A percentile compares a stretch with the other conserved stretches of the same genome.
These are phyloP conservation scores for Hystrix cristata DNA, from an alignment of 2,113 vertebrate genomes.

Conservation along the genomic window DNA sequence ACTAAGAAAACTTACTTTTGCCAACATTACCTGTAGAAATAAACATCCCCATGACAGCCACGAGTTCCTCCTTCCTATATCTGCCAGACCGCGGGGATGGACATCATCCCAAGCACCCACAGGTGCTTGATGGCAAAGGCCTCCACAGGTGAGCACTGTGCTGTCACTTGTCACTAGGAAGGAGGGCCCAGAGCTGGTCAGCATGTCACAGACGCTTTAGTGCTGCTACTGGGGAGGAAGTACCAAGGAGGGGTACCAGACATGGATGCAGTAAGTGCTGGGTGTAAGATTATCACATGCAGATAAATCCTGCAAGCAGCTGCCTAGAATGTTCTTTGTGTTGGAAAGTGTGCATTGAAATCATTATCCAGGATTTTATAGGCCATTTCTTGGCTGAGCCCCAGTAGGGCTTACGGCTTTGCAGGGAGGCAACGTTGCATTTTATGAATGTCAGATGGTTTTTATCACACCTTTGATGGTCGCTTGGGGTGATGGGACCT, in stretches of 20 bases:
- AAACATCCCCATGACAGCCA: neutral
- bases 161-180: neutral
- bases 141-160: neutral
- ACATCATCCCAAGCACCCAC: neutral
- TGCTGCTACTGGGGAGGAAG: neutral
- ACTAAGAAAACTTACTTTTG: neutral
- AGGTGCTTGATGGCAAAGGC: neutral
- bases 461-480: constrained; percentile 33
- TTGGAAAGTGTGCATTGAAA: constrained; percentile 7
- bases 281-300: neutral
- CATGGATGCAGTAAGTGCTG: neutral
- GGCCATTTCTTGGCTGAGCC: constrained; percentile 53
- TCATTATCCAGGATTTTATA: constrained; percentile 46
- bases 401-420: constrained; percentile 35
- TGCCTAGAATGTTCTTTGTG: constrained; percentile 14
- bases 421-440: neutral
- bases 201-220: neutral
- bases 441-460: constrained; percentile 65
- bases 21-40: neutral
- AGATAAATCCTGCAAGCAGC: constrained; percentile 33
- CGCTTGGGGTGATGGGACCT: neutral
- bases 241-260: neutral
- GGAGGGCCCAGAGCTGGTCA: neutral
- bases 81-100: neutral
- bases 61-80: neutral